These are phyloP conservation scores for Perizoma flavofasciatum DNA, from an alignment of 2,888 invertebrate genomes.

Conservation along the genomic window DNA sequence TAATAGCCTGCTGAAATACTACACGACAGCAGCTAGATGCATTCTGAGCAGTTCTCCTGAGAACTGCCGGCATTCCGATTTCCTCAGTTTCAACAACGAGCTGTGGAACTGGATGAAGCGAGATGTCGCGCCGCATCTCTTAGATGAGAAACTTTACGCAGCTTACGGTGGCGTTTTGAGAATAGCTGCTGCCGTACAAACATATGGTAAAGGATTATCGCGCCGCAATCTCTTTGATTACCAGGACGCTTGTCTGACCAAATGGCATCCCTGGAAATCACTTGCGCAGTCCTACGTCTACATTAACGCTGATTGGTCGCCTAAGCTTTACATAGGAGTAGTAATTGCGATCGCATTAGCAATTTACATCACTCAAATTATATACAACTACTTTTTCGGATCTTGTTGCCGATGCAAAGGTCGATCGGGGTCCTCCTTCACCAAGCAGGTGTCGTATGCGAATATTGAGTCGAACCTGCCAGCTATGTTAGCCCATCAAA, in stretches of 20 bases:
- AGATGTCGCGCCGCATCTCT: slow-evolving; percentile 68
- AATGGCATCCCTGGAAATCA: slow-evolving; percentile 64
- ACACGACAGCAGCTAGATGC: slow-evolving; percentile 68
- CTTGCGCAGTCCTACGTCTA: slow-evolving; percentile 55
- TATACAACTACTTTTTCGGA: slow-evolving; percentile 59
- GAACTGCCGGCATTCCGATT: slow-evolving; percentile 68
- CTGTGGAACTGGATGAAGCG: slow-evolving; percentile 78
- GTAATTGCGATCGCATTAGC: slow-evolving; percentile 54
- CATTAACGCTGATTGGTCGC: slow-evolving; percentile 62
- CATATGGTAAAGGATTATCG: slow-evolving; percentile 66
- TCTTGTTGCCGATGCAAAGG: slow-evolving; percentile 54
- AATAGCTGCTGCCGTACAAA: slow-evolving; percentile 74
- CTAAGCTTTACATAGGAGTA: slow-evolving; percentile 56
- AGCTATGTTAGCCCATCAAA: slow-evolving; percentile 52
- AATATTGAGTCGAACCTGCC: slow-evolving; percentile 57
- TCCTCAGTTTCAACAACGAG: slow-evolving; percentile 71
- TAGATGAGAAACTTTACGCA: slow-evolving; percentile 68
- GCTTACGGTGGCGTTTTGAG: slow-evolving; percentile 72
- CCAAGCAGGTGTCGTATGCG: slow-evolving; percentile 49
- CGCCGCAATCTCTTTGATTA: slow-evolving; percentile 64
- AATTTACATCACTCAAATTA: slow-evolving; percentile 64
- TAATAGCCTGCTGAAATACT: slow-evolving; percentile 68
- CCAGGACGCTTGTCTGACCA: slow-evolving; percentile 40
- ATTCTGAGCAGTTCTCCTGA: slow-evolving; percentile 65
- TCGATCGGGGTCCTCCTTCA: slow-evolving; percentile 23